Evolutionary conservation across 2,797 vertebrate species (phyloP).

Genomic region (Tragopan temminckii): DNA sequence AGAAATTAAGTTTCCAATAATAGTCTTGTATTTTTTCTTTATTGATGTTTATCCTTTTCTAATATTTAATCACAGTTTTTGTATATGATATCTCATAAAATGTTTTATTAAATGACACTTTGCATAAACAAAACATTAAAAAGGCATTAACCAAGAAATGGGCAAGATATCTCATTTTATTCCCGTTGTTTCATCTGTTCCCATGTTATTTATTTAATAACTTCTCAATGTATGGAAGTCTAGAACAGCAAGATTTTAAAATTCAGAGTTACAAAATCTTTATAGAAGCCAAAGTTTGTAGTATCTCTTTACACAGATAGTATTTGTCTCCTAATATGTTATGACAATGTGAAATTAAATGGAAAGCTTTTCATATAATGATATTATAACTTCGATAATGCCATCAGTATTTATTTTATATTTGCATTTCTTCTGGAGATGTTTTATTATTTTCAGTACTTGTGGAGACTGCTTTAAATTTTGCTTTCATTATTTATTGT

Average conservation of each 20-base stretch:
- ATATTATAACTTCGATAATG: background rate
- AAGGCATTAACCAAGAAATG: constrained; percentile 2
- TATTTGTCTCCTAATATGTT: background rate
- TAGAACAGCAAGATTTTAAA: background rate
- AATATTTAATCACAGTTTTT: background rate
- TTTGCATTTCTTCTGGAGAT: constrained; percentile 2
- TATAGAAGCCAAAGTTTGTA: background rate
- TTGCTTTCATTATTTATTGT: background rate
- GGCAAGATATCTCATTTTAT: background rate
- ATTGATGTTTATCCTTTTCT: background rate
- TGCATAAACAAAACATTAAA: background rate
- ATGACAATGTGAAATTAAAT: constrained; percentile 26
- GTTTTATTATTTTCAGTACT: background rate
- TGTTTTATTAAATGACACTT: background rate
- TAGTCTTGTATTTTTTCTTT: background rate
- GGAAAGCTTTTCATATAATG: background rate
- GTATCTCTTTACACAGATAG: background rate
- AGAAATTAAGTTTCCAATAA: background rate
- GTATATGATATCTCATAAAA: background rate
- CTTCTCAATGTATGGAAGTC: background rate
- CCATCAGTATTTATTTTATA: constrained; percentile 8
- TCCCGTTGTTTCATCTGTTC: background rate
- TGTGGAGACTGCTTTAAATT: background rate
- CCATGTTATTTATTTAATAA: background rate
- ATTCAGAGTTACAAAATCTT: background rate